These are phyloP conservation scores for Euschistus heros DNA, from an alignment of 1,140 invertebrate genomes.

Conservation along the genomic window DNA sequence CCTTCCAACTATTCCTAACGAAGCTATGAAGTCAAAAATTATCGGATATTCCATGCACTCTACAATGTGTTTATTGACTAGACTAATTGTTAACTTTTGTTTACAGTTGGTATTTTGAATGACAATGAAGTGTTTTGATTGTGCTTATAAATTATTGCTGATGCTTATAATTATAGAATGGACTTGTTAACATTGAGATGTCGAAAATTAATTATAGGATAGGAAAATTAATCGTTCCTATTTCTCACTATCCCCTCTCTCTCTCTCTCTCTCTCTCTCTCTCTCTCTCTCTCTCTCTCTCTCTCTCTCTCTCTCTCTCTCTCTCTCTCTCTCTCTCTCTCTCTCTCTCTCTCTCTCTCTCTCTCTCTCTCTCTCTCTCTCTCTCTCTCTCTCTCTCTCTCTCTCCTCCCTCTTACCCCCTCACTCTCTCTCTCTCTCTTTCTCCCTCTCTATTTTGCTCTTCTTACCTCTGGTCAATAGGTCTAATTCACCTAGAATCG, in stretches of 20 bases:
- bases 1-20: no score
- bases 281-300: constrained; percentile 14
- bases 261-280: constrained; percentile 12
- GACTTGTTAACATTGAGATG: no score
- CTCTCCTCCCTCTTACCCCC: neutral
- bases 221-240: no score
- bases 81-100: no score
- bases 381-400: neutral
- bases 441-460: neutral
- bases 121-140: no score
- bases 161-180: no score
- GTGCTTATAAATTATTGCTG: no score
- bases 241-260: neutral
- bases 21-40: no score
- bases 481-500: neutral
- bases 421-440: neutral
- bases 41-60: no score
- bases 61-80: no score
- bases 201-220: no score
- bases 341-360: constrained; percentile 8
- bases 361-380: neutral
- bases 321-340: constrained; percentile 12
- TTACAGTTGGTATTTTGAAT: no score
- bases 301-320: constrained; percentile 11
- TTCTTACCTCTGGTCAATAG: neutral